Evolutionary conservation across 1,140 invertebrate species (phyloP), one percentile per base, ranked within the genome.

Genomic region (Caenorhabditis briggsae): DNA sequence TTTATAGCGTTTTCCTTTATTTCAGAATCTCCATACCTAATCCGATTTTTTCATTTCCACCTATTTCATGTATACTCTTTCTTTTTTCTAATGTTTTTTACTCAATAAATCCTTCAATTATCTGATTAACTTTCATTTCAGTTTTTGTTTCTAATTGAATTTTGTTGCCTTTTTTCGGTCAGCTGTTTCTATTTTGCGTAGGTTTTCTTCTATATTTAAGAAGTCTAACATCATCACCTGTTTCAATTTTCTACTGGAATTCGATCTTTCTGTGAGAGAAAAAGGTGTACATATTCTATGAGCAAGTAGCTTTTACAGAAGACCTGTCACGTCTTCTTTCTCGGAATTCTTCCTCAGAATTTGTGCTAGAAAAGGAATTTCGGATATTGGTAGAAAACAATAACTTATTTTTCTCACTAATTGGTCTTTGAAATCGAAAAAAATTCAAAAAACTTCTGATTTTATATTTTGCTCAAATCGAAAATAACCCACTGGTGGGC

Each of bases 251-350:
- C 41, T 0, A 33, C 33, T 33, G 33, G 41, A 74, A 74, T 74
- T 74, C 18, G 43, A 74, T 74, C 65, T n/a, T 74, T 48, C 65
- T 74, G 65, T 74, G 65, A 1, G 41, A 74, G 25, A 41, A 33
- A 20, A 20, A 46, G 33, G 41, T 48, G 65, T 74, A 74, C 12
- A 74, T 48, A 48, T 20, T n/a, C 18, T 16, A 48, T 74, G 41
- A 74, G 33, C 25, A 33, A 64, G 33, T 16, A 65, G 8, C 23
- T 64, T 64, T 64, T 11, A 65, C n/a, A 33, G n/a, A 53, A 12
- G 11, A 53, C 16, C 11, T 11, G 50, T 53, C 11, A 53, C 50
- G 50, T 53, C 50, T 53, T 53, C 50, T 2, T 33, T 33, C 11
- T 53, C 11, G 50, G 5, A 53, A 53, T 53, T 53, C 5, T 53